Evolutionary conservation across 1,140 invertebrate genomes (phyloP), one percentile per base, ranked within the genome.

Genomic region (Diachasmimorpha longicaudata): DNA sequence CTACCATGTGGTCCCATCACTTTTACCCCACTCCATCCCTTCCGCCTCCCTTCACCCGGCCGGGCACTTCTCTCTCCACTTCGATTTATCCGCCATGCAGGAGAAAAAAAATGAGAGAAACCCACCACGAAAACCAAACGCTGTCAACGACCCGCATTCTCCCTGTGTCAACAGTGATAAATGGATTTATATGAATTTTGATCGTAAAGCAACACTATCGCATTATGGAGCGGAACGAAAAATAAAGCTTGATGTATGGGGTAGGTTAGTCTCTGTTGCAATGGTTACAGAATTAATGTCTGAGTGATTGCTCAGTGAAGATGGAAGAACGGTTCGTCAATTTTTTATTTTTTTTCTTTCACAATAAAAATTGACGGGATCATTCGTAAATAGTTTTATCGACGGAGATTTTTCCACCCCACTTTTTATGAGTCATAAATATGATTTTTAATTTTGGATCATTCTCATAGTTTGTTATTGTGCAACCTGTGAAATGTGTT

Each of bases 171-270:
- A 79, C 78, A 78, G 67, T 84, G 82, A 82, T 81, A 81, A 81
- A 84, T 83, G 81, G 81, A 84, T 85, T 85, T 83, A 83, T 83
- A 81, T 82, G 82, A 83, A 82, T 84, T 83, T 81, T 79, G 75
- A 79, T 81, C 78, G 77, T 80, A 81, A 81, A 83, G 79, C 80
- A 80, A 82, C 78, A 79, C 75, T 79, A 77, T 79, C 72, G 75
- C 78, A 79, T 79, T 77, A 79, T 79, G 77, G 77, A 75, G 78
- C 66, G 76, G 76, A 79, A 81, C 78, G 78, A 81, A 81, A 78
- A 78, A 78, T 76, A 79, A 76, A 79, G 42, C 70, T 42, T 79
- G 75, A 82, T 79, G 66, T 73, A 79, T 74, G 36, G 67, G 52
- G 46, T 19, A 5, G 19, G 70, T 71, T 42, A 21, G 46, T 19